Evolutionary conservation across 2,113 vertebrate genomes (phyloP), one percentile per base, ranked within the genome.

Genomic region (Lota lota): DNA sequence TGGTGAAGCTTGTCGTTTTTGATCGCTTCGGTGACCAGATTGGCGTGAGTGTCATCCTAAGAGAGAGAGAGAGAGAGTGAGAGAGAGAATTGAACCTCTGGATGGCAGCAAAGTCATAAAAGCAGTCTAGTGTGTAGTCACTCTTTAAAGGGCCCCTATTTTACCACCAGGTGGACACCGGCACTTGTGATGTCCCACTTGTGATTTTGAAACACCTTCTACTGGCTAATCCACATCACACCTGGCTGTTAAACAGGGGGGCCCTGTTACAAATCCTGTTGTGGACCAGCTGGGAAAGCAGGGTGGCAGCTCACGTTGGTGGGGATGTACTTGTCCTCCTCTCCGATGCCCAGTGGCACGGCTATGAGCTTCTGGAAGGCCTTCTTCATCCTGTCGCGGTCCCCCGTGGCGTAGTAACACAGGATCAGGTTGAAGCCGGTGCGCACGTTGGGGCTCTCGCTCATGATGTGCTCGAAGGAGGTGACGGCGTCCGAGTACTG

Each of bases 401-500:
- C 95, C 61, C 97, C 94, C 67, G 93, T 71, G 68, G 96, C 96
- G 79, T 96, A 98, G 85, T 95, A 98, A 86, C 95, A 96, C 0
- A 98, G 83, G 75, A 95, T 95, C 36, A 99, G 89, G 88, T 99
- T 99, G 90, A 93, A 98, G 72, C 93, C 95, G 0, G 96, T 93
- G 86, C 94, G 96, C 68, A 97, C 84, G 79, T 94, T 97, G 68
- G 97, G 95, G 21, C 93, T 94, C 78, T 88, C 90, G 12, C 86
- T 93, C 97, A 99, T 98, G 79, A 98, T 95, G 78, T 98, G 93
- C 77, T 98, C 96, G 61, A 95, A 97, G 4, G 95, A 96, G 51
- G 91, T 95, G 70, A 97, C 92, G 50, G 96, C 96, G 57, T 99
- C 96, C 0, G 92, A 68, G 18, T 98, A 98, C 59, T 96, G 95